These are phyloP conservation scores for Calyptomena viridis DNA, from an alignment of 2,113 vertebrate genomes.

Conservation along the genomic window DNA sequence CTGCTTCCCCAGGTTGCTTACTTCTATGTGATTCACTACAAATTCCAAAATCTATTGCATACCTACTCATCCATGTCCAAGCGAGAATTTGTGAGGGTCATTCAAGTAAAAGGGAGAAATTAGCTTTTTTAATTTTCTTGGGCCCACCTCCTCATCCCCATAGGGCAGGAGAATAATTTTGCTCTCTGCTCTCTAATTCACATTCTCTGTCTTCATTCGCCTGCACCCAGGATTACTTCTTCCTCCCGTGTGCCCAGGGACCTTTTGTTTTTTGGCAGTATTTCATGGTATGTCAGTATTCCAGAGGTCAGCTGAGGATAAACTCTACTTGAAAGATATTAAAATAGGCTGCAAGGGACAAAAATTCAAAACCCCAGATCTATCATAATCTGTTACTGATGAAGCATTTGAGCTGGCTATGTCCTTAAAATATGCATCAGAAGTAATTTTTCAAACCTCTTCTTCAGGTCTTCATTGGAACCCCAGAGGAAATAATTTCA, in stretches of 20 bases:
- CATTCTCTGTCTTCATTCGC: background rate
- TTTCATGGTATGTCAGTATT: background rate
- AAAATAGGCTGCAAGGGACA: background rate
- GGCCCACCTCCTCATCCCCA: background rate
- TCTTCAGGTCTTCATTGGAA: background rate
- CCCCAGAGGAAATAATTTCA: background rate
- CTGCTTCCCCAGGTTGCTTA: background rate
- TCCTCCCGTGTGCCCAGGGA: background rate
- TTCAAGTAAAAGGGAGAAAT: background rate
- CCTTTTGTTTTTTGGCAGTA: background rate
- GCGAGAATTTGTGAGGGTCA: background rate
- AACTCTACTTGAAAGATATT: background rate
- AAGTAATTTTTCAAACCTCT: slow-evolving; percentile 17
- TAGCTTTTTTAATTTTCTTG: background rate
- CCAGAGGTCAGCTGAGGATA: slow-evolving; percentile 37
- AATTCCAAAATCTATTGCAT: background rate
- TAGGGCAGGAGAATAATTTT: background rate
- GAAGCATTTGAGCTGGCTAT: background rate
- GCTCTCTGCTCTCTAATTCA: background rate
- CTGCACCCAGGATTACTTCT: background rate
- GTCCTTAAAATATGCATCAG: slow-evolving; percentile 10
- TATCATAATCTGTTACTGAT: slow-evolving; percentile 10
- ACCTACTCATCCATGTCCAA: background rate
- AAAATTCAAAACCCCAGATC: background rate
- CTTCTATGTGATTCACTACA: background rate